A percentile compares a stretch with the other conserved stretches of the same genome.
These are phyloP conservation scores for Corythornis madagascariensis DNA, from an alignment of 2,113 vertebrate species.

Conservation along the genomic window DNA sequence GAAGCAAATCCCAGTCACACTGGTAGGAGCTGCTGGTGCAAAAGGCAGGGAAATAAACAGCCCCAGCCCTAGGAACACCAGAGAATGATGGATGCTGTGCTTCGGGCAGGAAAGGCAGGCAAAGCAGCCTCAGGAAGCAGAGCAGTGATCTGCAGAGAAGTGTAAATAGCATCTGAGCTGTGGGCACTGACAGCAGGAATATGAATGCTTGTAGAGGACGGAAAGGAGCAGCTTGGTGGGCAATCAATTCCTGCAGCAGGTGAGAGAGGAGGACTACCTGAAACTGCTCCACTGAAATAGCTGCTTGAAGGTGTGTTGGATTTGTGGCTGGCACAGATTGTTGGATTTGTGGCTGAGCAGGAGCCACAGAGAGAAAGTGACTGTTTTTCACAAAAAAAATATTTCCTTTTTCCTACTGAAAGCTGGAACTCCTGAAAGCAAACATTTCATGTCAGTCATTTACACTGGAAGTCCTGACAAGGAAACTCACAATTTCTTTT, in stretches of 20 bases:
- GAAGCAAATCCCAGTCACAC: neutral
- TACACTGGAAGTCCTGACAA: neutral
- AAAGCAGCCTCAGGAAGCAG: neutral
- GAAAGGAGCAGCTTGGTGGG: neutral
- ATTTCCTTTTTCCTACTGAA: neutral
- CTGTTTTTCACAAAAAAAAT: neutral
- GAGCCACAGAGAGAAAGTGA: neutral
- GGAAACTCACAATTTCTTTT: neutral
- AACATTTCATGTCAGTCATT: neutral
- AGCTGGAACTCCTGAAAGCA: neutral
- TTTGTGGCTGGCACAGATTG: neutral
- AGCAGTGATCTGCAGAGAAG: neutral
- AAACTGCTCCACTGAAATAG: neutral
- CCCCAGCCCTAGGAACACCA: neutral
- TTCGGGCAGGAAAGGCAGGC: neutral
- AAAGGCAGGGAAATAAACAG: neutral
- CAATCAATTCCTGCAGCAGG: neutral
- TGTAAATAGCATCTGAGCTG: neutral
- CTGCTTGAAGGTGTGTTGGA: neutral
- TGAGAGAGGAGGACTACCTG: neutral
- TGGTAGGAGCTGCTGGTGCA: neutral
- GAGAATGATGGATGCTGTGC: neutral
- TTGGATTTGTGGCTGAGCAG: conserved; percentile 4
- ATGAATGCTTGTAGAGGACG: neutral
- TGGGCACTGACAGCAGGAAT: neutral